Evolutionary conservation across 2,113 vertebrate species (phyloP).

Genomic region (Cyanoramphus novaezelandiae): DNA sequence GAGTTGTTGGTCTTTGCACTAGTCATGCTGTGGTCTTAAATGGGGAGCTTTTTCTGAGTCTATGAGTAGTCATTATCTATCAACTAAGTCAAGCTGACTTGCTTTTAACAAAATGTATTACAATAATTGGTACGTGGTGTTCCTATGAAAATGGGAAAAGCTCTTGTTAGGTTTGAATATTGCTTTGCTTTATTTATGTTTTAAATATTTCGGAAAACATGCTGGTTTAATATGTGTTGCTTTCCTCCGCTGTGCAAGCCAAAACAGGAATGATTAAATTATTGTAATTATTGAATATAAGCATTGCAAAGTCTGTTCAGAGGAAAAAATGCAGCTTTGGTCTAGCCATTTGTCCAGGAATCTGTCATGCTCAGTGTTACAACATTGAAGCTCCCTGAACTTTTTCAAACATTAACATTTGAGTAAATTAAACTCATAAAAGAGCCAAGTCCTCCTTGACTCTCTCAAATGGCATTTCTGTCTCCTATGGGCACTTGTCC

Average conservation of each 20-base stretch:
- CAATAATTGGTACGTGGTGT: neutral
- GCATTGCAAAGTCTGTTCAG: neutral
- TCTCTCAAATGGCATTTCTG: neutral
- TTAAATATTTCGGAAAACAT: neutral
- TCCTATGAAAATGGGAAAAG: neutral
- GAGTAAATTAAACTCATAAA: neutral
- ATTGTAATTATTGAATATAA: neutral
- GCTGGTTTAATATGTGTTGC: neutral
- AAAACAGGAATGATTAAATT: neutral
- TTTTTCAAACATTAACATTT: neutral
- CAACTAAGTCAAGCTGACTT: neutral
- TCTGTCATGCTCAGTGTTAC: neutral
- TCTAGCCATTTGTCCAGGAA: neutral
- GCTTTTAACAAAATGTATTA: neutral
- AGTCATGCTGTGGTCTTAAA: neutral
- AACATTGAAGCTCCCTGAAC: neutral
- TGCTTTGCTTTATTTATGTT: neutral
- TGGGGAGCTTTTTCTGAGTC: neutral
- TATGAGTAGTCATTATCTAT: neutral
- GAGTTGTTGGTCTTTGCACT: neutral
- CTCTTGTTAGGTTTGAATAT: neutral
- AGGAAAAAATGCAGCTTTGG: neutral
- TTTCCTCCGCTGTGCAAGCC: neutral
- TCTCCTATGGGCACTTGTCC: neutral
- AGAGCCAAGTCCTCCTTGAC: neutral